These are phyloP conservation scores for Mionectes macconnelli DNA, from an alignment of 2,113 vertebrate genomes.

Conservation along the genomic window DNA sequence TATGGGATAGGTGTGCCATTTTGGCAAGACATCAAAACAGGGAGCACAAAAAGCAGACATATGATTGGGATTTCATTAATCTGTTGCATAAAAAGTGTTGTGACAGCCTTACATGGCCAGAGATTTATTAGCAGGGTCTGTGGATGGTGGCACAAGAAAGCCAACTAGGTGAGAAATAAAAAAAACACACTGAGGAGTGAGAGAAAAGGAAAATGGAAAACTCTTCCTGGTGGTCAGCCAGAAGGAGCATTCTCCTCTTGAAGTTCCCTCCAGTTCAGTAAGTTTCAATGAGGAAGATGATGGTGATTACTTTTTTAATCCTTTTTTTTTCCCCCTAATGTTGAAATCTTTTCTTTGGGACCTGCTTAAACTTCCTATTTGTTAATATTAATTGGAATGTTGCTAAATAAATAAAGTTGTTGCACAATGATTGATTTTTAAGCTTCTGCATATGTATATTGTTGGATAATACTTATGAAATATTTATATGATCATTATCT, in stretches of 20 bases:
- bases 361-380: neutral
- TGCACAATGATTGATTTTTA: neutral
- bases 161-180: neutral
- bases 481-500: neutral
- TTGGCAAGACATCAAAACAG: neutral
- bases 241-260: neutral
- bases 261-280: neutral
- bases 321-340: accelerated
- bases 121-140: neutral
- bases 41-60: neutral
- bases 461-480: neutral
- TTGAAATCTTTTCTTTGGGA: neutral
- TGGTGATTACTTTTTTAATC: neutral
- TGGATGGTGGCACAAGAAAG: neutral
- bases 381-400: neutral
- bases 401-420: neutral
- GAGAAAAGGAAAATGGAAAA: neutral
- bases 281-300: neutral
- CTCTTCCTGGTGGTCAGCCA: neutral
- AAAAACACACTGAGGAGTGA: neutral
- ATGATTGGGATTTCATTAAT: neutral
- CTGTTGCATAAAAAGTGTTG: neutral
- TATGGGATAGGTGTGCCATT: neutral
- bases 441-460: neutral
- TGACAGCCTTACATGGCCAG: neutral